phyloP scores from a whole-genome alignment of 2,888 invertebrate species.

The Salticus scenicus region DNA sequence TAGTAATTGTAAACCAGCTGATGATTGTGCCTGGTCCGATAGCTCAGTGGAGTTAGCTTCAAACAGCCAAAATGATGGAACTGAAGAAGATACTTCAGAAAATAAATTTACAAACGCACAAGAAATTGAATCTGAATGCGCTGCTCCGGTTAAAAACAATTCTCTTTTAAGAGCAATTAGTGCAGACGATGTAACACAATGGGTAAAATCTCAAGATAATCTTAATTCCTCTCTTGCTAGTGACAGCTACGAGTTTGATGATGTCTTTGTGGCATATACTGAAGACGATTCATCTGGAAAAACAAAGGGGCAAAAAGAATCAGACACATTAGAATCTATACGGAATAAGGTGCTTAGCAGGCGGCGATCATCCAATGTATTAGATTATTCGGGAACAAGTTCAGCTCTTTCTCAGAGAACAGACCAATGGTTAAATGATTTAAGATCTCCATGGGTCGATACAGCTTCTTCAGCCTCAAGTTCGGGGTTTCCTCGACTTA shows the following conservation, averaged over 20 bases:
- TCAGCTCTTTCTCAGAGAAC: slow-evolving; percentile 37
- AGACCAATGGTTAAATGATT: slow-evolving; percentile 43
- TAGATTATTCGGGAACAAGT: slow-evolving; percentile 50
- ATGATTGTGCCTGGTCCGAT: slow-evolving; percentile 52
- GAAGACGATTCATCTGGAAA: slow-evolving; percentile 69
- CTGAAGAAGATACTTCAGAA: slow-evolving; percentile 17
- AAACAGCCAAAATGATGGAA: slow-evolving; percentile 24
- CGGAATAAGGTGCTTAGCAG: slow-evolving; percentile 22
- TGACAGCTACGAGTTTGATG: slow-evolving; percentile 72
- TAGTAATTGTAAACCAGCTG: slow-evolving; percentile 12
- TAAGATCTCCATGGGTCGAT: slow-evolving; percentile 35
- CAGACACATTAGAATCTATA: slow-evolving; percentile 39
- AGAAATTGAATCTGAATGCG: slow-evolving; percentile 22
- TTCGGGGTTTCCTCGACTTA: slow-evolving; percentile 13
- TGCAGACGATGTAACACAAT: slow-evolving; percentile 62
- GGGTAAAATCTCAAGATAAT: slow-evolving; percentile 70
- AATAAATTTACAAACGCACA: slow-evolving; percentile 17
- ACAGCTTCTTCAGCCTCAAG: slow-evolving; percentile 42
- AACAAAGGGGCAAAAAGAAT: slow-evolving; percentile 23
- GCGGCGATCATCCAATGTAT: slow-evolving; percentile 58
- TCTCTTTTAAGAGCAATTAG: slow-evolving; percentile 51
- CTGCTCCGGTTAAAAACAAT: slow-evolving; percentile 31
- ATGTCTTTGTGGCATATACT: slow-evolving; percentile 72
- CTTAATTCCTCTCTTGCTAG: slow-evolving; percentile 67
- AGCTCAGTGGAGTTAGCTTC: slow-evolving; percentile 38